A percentile compares a stretch with the other conserved stretches of the same genome.
Conservation (phyloP, 2,113 vertebrate species). For the Chloropsis hardwickii region DNA sequence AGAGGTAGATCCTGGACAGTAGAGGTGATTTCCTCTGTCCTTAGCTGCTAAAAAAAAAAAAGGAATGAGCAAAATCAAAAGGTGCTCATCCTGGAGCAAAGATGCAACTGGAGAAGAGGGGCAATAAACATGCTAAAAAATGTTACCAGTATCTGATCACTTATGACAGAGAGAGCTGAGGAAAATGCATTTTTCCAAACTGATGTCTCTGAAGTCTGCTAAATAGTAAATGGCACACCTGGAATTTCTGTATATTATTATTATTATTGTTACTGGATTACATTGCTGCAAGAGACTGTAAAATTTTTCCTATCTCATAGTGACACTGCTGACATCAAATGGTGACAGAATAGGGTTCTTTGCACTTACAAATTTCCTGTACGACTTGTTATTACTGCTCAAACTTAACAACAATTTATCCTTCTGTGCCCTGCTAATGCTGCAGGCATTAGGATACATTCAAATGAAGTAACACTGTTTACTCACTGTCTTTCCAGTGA, state of each 20-base stretch:
- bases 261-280: not conserved
- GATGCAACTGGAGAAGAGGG: not conserved
- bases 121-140: not conserved
- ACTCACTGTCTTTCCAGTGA: constrained; percentile 4
- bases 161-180: not conserved
- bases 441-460: not conserved
- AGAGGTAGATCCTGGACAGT: not conserved
- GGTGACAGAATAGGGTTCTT: not conserved
- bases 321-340: not conserved
- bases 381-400: not conserved
- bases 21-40: not conserved
- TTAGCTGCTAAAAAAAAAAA: not conserved
- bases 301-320: not conserved
- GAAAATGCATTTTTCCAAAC: not conserved
- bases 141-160: not conserved
- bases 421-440: not conserved
- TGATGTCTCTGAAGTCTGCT: not conserved
- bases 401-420: not conserved
- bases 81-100: not conserved
- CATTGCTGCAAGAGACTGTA: not conserved
- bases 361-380: not conserved
- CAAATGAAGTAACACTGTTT: not conserved
- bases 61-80: not conserved
- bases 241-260: not conserved
- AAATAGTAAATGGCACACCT: not conserved